Percentiles rank a stretch among this genome's conserved stretches.
phyloP scores from a whole-genome alignment of 2,113 vertebrate species.

The Myxocyprinus asiaticus region DNA sequence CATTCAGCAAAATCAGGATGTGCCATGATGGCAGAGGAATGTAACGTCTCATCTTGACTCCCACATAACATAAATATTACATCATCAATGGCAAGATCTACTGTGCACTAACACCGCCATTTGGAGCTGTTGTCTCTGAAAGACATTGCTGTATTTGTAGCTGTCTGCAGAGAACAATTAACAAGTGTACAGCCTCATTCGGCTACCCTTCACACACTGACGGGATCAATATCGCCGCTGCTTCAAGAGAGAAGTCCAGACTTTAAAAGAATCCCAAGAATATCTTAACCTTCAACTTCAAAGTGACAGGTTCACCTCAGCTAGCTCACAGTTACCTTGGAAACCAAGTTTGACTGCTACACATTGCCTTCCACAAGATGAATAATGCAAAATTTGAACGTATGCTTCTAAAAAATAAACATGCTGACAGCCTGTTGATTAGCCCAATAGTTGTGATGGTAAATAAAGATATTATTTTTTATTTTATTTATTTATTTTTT shows the following conservation, averaged over 20 bases:
- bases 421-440: slow-evolving; percentile 10
- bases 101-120: not conserved
- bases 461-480: slow-evolving; percentile 2
- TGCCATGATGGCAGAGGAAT: no score
- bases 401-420: slow-evolving; percentile 23
- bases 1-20: no score
- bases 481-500: no score
- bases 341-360: slow-evolving; percentile 1
- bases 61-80: slow-evolving; percentile 39
- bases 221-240: slow-evolving; percentile 22
- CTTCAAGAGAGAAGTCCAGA: slow-evolving; percentile 23
- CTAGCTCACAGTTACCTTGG: slow-evolving; percentile 39
- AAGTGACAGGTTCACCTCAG: slow-evolving; percentile 46
- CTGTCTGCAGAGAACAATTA: slow-evolving; percentile 29
- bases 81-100: slow-evolving; percentile 44
- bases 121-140: slow-evolving; percentile 25
- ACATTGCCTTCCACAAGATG: slow-evolving; percentile 4
- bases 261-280: slow-evolving; percentile 7
- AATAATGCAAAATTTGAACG: slow-evolving; percentile 48
- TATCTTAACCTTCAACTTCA: slow-evolving; percentile 22
- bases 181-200: not conserved
- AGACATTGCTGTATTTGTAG: slow-evolving; percentile 20
- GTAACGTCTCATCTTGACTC: not conserved
- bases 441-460: not conserved
- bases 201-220: slow-evolving; percentile 16